Evolutionary conservation across 2,888 invertebrate genomes (phyloP).

Genomic region (Rhyacophila evoluta): DNA sequence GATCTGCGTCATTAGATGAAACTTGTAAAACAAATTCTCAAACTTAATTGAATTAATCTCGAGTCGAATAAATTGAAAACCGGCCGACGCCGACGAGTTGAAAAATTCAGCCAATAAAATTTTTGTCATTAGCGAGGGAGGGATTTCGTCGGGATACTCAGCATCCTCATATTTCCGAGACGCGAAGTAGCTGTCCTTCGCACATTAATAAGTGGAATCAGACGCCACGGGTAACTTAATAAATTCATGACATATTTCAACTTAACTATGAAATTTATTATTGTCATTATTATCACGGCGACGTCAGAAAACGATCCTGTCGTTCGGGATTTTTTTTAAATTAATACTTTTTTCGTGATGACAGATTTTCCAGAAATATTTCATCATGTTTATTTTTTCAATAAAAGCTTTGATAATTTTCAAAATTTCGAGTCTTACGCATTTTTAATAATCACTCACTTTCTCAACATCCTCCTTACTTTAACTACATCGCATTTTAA

Average conservation of each 20-base stretch:
- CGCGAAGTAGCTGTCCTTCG: slow-evolving; percentile 33
- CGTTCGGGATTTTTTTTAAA: neutral
- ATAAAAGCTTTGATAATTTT: neutral
- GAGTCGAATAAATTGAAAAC: slow-evolving; percentile 5
- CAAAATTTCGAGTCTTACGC: no score
- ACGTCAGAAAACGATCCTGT: slow-evolving; percentile 2
- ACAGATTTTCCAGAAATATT: neutral
- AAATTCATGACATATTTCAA: slow-evolving; percentile 50
- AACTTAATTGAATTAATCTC: slow-evolving; percentile 10
- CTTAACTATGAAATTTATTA: slow-evolving; percentile 42
- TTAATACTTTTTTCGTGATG: neutral
- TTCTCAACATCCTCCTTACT: no score
- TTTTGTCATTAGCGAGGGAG: slow-evolving; percentile 38
- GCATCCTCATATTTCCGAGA: slow-evolving; percentile 27
- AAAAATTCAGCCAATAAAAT: slow-evolving; percentile 40
- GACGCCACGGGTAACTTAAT: slow-evolving; percentile 45
- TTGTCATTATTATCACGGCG: slow-evolving; percentile 32
- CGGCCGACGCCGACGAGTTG: slow-evolving; percentile 37
- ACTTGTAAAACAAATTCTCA: slow-evolving; percentile 16
- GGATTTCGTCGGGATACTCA: slow-evolving; percentile 31
- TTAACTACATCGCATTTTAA: no score
- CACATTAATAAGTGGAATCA: slow-evolving; percentile 44
- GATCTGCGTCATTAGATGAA: neutral
- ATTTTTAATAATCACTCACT: no score
- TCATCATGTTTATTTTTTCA: neutral